Evolutionary conservation across 1,140 invertebrate species (phyloP), one percentile per base, ranked within the genome.

Genomic region (Liolophura sinensis): DNA sequence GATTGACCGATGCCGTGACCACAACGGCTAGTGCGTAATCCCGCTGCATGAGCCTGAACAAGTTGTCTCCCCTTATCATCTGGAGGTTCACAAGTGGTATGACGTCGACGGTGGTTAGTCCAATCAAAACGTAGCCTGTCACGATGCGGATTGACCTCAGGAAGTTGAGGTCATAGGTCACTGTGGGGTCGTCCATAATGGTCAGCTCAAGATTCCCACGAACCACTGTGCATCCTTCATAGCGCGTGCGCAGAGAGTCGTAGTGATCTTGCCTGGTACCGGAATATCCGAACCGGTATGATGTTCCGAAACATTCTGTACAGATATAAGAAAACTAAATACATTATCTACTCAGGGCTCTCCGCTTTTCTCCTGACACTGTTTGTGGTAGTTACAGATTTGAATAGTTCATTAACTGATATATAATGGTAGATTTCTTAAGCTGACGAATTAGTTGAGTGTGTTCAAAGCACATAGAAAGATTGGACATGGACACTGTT

Each of bases 161-260:
- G 54, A 80, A 80, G 40, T 64, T 73, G 12, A 80, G 74, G 68
- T 80, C 74, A 56, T 78, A 77, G n/a, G 72, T 72, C 22, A 78
- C 64, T 24, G 74, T 73, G 11, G 70, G 68, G 20, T 64, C 64
- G 50, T 72, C 64, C 15, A 83, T 66, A 54, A 78, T 78, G 31
- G 78, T 78, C 48, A 99, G 88, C 85, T 98, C 96, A 76, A 98
- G 87, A 84, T 98, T 98, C 20, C 96, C 96, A 84, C 97, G 94
- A 55, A 99, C 95, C 83, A 97, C 96, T 20, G 96, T 98, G 86
- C 96, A 98, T 85, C 97, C 98, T 56, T 91, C 94, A 87, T 96
- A 98, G 65, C 95, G 89, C 82, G 96, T 73, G 48, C 67, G 66
- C n/a, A 80, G 60, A 5, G 70, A 60, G 46, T 80, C 69, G 64